phyloP scores from a whole-genome alignment of 2,113 vertebrate genomes.

The Megaceryle torquata region DNA sequence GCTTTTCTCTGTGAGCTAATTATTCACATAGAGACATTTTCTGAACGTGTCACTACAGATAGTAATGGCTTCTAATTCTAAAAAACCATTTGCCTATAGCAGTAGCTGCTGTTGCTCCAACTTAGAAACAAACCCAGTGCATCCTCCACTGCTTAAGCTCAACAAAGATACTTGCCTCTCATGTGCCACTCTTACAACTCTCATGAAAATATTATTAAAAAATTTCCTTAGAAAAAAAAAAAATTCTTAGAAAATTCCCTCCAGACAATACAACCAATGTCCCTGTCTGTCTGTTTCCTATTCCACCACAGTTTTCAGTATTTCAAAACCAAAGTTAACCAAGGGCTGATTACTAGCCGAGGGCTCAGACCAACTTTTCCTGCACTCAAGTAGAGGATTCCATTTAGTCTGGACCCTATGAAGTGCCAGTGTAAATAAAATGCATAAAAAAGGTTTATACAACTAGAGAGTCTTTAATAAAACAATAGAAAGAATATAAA shows the following conservation, averaged over 20 bases:
- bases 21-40: neutral
- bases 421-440: neutral
- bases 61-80: constrained; percentile 46
- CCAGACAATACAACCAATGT: neutral
- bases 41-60: constrained; percentile 17
- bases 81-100: constrained; percentile 19
- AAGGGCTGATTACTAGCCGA: neutral
- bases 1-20: neutral
- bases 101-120: neutral
- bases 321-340: neutral
- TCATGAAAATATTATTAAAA: neutral
- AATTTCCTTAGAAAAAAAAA: neutral
- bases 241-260: neutral
- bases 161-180: neutral
- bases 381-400: neutral
- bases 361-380: neutral
- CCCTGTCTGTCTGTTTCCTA: neutral
- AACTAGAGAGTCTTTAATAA: neutral
- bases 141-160: neutral
- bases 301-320: neutral
- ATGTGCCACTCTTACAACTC: neutral
- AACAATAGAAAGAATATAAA: neutral
- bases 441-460: too few species aligned
- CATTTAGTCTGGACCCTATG: neutral
- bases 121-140: neutral